Base-by-base conservation (phyloP, 2,113 vertebrate species). In the Indicator indicator region DNA sequence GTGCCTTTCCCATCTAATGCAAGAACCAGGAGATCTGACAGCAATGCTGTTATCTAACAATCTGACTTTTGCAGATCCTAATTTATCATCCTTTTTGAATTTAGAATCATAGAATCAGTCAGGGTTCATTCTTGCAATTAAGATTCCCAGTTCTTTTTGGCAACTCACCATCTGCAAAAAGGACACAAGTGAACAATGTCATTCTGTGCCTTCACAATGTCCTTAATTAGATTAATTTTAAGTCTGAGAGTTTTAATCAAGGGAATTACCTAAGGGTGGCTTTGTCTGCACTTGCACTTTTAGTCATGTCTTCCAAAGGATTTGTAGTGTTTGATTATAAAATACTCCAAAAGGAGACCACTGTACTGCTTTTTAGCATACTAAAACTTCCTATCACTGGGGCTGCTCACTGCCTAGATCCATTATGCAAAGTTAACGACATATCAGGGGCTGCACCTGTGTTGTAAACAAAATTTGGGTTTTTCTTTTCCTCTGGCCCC, bases 141-240 rank as follows among this genome's bases (percentile, higher is more conserved):
- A 86, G 62, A 70, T 65, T 89, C 73, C 93, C 48, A 48, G 5
- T 92, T 90, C 81, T 93, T 81, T 94, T 93, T 75, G 69, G 78
- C 83, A 91, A 60, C 62, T 93, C 50, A 85, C 83, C 72, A 76
- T 96, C 86, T 94, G 81, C 78, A 80, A 79, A 90, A 86, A 93
- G 65, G 58, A 73, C 88, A 74, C 36, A 87, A 75, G 59, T 64
- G 75, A 76, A 69, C 81, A 16, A 10, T 67, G 54, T 46, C 54
- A 69, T 72, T 94, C 90, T 78, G 33, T 68, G 83, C 24, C 71
- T 91, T 83, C 46, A 33, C 50, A 52, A 28, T 77, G 77, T 89
- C 73, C 68, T 97, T 91, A 93, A 95, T 97, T 96, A 92, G 86
- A 83, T 90, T 88, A 7, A 21, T 60, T 93, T 96, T 27, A 86